Base-by-base conservation (phyloP, 2,113 vertebrate genomes). In the Oostethus manadensis region DNA sequence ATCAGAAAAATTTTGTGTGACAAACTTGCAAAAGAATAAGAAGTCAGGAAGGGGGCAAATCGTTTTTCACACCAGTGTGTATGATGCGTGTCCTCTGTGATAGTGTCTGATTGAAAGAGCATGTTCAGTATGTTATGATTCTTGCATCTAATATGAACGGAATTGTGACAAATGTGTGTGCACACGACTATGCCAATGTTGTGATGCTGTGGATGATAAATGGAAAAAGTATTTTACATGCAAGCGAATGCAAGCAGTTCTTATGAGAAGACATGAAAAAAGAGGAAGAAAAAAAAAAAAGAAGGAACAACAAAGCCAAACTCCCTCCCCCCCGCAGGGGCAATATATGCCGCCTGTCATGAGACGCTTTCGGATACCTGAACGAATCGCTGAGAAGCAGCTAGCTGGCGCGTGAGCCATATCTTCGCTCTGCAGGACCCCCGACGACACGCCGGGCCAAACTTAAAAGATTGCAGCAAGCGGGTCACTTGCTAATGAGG, bases 351-450 rank as follows among this genome's bases (percentile, higher is more conserved):
- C 61, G 57, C 64, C 68, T 82, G 77, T 76, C 79, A 72, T 50
- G 53, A 76, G 74, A 63, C 29, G 68, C 44, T 72, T 73, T 67
- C 70, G 51, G 66, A 54, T 65, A 73, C 74, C 74, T 73, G 73
- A 84, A 84, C 64, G 18, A 80, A 84, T 83, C 15, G n/a, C 58
- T 75, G 64, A 68, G 74, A 84, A 71, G 70, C 62, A 17, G 64
- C 68, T 57, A 62, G 77, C 54, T 51, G 63, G 56, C 74, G 76
- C 58, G 73, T n/a, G 53, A 84, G 64, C 64, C n/a, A 56, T 83
- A 81, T 80, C 78, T 83, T 61, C 64, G 68, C 11, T 35, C n/a
- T 70, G 71, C 74, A 82, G 76, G 22, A 48, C 68, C 62, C 48
- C 18, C 60, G 16, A 58, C 64, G 54, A 60, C 51, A 62, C 16